phyloP scores from a whole-genome alignment of 2,113 vertebrate species.

The Ctenodactylus gundi region DNA sequence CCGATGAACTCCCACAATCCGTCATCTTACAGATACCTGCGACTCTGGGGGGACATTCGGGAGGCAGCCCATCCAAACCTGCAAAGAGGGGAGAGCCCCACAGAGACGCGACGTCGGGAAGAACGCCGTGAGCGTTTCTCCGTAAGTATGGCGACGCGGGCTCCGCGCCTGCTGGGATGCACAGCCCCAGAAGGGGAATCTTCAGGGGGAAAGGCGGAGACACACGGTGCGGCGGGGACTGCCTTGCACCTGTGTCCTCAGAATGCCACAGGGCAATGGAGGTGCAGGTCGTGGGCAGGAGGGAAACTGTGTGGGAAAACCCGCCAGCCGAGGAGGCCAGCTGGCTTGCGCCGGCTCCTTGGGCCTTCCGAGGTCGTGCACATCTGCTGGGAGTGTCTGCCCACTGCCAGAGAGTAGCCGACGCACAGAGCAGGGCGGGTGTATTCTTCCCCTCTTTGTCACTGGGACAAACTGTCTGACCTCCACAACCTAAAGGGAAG shows the following conservation, averaged over 20 bases:
- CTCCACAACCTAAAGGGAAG: not conserved
- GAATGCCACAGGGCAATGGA: not conserved
- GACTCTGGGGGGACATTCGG: no score
- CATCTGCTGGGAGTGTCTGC: not conserved
- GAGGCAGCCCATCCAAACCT: no score
- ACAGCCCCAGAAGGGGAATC: not conserved
- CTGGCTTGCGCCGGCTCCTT: no score
- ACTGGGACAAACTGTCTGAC: not conserved
- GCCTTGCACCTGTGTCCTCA: not conserved
- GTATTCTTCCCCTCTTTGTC: not conserved
- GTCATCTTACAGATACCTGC: no score
- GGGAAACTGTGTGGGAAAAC: no score
- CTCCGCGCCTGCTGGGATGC: not conserved
- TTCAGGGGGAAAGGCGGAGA: no score
- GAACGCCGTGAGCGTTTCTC: not conserved
- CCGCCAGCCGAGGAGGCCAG: no score
- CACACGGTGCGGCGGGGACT: not conserved
- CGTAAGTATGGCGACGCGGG: no score
- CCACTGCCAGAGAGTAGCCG: no score
- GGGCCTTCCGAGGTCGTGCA: no score
- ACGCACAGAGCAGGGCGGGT: not conserved
- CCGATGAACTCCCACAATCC: no score
- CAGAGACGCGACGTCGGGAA: not conserved
- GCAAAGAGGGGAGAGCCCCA: not conserved
- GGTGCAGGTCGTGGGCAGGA: no score